These are phyloP conservation scores for Paracyprichromis sp. DNA, from an alignment of 2,113 vertebrate species.

Conservation along the genomic window DNA sequence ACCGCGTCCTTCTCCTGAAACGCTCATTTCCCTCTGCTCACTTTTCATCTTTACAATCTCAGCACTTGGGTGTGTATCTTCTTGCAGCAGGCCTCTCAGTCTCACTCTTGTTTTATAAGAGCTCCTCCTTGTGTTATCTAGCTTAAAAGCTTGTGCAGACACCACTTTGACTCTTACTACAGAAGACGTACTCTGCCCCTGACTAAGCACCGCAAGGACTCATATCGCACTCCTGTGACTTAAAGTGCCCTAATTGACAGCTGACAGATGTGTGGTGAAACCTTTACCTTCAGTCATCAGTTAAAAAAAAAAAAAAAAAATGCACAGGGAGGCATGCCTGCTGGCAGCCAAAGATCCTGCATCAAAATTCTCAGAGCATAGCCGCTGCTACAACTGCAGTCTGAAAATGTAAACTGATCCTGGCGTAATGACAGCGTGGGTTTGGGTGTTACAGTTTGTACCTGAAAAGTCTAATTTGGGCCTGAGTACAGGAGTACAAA, in stretches of 20 bases:
- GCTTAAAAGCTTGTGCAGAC: neutral
- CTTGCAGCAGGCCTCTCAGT: neutral
- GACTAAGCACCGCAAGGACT: neutral
- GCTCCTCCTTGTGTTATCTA: neutral
- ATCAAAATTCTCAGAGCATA: neutral
- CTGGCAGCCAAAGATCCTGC: neutral
- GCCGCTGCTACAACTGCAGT: neutral
- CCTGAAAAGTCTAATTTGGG: neutral
- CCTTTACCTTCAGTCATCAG: neutral
- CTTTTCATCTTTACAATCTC: neutral
- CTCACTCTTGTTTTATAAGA: neutral
- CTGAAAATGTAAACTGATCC: neutral
- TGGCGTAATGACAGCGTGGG: neutral
- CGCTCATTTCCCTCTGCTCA: neutral
- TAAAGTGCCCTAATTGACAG: neutral
- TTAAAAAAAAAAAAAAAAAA: neutral
- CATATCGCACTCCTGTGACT: neutral
- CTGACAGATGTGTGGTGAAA: neutral
- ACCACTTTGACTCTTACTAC: neutral
- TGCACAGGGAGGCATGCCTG: neutral
- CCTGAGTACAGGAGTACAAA: neutral
- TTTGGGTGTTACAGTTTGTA: neutral
- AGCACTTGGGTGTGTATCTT: neutral
- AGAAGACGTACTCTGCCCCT: neutral
- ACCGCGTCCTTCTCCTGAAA: neutral